phyloP scores from a whole-genome alignment of 2,888 invertebrate genomes.

The Quadroppia sp. region DNA sequence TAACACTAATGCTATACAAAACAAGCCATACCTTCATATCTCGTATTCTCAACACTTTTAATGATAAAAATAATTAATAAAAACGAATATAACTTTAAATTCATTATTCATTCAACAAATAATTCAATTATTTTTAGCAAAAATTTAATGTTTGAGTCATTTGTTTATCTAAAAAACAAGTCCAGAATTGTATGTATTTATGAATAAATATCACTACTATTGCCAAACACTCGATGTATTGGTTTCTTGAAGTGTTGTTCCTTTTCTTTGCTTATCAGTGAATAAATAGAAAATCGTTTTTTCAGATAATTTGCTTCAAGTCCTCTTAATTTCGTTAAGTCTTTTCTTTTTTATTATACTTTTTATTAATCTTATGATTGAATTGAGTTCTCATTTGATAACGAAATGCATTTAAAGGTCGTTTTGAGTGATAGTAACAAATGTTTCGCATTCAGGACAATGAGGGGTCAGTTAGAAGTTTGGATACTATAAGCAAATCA shows the following conservation, averaged over 20 bases:
- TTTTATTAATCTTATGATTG: not conserved
- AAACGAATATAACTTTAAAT: not conserved
- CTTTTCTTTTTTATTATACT: not conserved
- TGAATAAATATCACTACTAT: not conserved
- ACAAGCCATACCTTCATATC: constrained; percentile 6
- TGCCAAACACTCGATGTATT: not conserved
- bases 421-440: no score
- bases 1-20: not conserved
- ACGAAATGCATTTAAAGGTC: not conserved
- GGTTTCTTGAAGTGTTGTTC: constrained; percentile 2
- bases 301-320: not conserved
- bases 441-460: no score
- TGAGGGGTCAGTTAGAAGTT: no score
- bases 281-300: not conserved
- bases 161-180: not conserved
- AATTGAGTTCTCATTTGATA: constrained; percentile 16
- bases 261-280: constrained; percentile 12
- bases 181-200: not conserved
- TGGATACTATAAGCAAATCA: no score
- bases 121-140: not conserved
- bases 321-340: not conserved
- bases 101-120: not conserved
- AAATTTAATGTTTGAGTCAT: not conserved
- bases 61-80: not conserved
- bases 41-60: not conserved